Evolutionary conservation across 2,888 invertebrate species (phyloP), one percentile per base, ranked within the genome.

Genomic region (Pyrgus malvae): DNA sequence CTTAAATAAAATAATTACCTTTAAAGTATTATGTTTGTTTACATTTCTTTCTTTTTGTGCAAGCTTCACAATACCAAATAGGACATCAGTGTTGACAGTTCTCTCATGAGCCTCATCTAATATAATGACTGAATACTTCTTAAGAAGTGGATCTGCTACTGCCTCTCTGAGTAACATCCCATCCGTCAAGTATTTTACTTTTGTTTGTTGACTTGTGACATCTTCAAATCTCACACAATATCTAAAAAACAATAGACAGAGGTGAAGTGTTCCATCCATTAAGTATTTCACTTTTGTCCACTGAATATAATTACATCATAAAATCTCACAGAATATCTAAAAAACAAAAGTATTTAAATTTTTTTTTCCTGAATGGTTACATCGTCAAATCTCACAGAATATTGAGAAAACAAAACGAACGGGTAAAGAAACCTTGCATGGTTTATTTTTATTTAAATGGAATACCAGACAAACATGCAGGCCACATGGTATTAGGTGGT

Each of bases 41-140:
- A 91, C 89, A 71, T 83, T 91, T 54, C 98, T 91, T 62, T 93
- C 91, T 67, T 92, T 93, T 74, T 98, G 98, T 0, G 98, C 97
- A 63, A 93, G 90, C 79, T 97, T 97, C 0, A 98, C 95, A 68
- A 99, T 95, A 0, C 98, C 98, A 86, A 99, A 96, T 0, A 99
- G 88, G 0, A 99, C 94, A 89, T 99, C 99, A 2, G 98, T 98
- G 69, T 96, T 96, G 0, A 99, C 94, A 1, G 98, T 98, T 37
- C 99, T 92, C 79, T 99, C 99, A 78, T 99, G 99, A 25, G 97
- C 98, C 82, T 99, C 99, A 79, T 99, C 99, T 62, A 99, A 83
- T 69, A 99, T 94, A 14, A 98, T 91, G 9, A 96, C 91, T 19
- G 94, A 93, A 76, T 99, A 99, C 61, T 94, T 93, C 57, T 92